Percentiles rank a stretch among this genome's conserved stretches.
phyloP scores from a whole-genome alignment of 2,797 vertebrate species.

The Borostomias antarcticus region DNA sequence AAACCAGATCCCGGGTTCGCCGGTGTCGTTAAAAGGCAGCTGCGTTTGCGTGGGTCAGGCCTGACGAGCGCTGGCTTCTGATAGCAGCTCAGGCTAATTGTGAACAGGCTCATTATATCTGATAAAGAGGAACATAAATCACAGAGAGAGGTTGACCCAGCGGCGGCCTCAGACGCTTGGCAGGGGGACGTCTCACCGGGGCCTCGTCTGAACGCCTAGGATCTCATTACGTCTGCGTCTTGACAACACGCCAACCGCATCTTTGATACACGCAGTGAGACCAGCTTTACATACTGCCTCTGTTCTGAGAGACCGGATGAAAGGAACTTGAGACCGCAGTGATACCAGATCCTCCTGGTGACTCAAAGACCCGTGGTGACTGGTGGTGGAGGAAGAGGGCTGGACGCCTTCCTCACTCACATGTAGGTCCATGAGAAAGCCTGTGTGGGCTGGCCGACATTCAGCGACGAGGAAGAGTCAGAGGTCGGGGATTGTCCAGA shows the following conservation, averaged over 20 bases:
- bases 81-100: constrained; percentile 75
- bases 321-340: too few species aligned
- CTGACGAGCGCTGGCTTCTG: constrained; percentile 47
- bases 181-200: constrained; percentile 51
- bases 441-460: too few species aligned
- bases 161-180: constrained; percentile 64
- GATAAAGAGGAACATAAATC: constrained; percentile 81
- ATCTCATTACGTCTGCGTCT: constrained; percentile 73
- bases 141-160: constrained; percentile 65
- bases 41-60: constrained; percentile 65
- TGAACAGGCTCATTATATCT: constrained; percentile 74
- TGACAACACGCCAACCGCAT: constrained; percentile 66
- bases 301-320: constrained; percentile 34
- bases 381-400: too few species aligned
- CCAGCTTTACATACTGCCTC: constrained; percentile 50
- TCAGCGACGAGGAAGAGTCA: too few species aligned
- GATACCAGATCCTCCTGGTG: too few species aligned
- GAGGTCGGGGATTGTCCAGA: too few species aligned
- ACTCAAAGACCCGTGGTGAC: too few species aligned
- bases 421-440: too few species aligned
- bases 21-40: constrained; percentile 67
- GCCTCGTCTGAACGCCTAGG: constrained; percentile 61
- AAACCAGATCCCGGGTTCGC: constrained; percentile 57
- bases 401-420: too few species aligned
- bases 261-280: constrained; percentile 57